A percentile compares a stretch with the other conserved stretches of the same genome.
Evolutionary conservation across 1,140 invertebrate genomes (phyloP).

Genomic region (Philotrypesis tridentata): DNA sequence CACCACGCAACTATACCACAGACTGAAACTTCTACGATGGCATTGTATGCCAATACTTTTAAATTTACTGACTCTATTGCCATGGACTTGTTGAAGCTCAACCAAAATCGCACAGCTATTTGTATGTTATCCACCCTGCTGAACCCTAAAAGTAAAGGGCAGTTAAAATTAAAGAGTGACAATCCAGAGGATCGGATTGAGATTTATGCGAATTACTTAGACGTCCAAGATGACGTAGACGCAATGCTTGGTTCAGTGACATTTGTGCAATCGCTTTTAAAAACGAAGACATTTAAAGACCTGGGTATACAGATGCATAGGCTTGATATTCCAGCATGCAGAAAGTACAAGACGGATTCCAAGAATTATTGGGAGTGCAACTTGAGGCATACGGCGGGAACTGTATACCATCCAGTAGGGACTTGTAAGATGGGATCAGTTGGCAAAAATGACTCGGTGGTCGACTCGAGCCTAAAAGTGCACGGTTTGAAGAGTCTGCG

Average conservation of each 20-base stretch:
- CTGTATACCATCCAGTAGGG: conserved; percentile 71
- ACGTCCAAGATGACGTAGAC: conserved; percentile 71
- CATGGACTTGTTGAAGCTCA: conserved; percentile 51
- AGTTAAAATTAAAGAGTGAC: conserved; percentile 73
- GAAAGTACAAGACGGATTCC: conserved; percentile 58
- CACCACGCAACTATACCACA: conserved; percentile 51
- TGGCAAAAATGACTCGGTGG: conserved; percentile 76
- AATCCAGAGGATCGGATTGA: conserved; percentile 79
- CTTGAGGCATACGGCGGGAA: conserved; percentile 68
- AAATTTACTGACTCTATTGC: conserved; percentile 49
- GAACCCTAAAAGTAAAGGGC: conserved; percentile 75
- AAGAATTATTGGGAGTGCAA: conserved; percentile 74
- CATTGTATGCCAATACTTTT: conserved; percentile 34
- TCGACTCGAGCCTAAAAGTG: conserved; percentile 83
- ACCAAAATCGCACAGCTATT: too few species aligned
- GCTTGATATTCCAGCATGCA: conserved; percentile 51
- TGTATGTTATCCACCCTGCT: conserved; percentile 60
- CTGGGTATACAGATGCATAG: conserved; percentile 51
- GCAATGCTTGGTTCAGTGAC: conserved; percentile 57
- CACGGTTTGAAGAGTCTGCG: conserved; percentile 81
- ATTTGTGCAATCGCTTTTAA: conserved; percentile 49
- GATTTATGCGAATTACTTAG: conserved; percentile 83
- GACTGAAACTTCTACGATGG: conserved; percentile 39
- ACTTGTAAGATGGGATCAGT: conserved; percentile 76
- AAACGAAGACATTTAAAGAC: conserved; percentile 60